Conservation (phyloP, 2,888 invertebrate genomes). For the Sipha maydis region DNA sequence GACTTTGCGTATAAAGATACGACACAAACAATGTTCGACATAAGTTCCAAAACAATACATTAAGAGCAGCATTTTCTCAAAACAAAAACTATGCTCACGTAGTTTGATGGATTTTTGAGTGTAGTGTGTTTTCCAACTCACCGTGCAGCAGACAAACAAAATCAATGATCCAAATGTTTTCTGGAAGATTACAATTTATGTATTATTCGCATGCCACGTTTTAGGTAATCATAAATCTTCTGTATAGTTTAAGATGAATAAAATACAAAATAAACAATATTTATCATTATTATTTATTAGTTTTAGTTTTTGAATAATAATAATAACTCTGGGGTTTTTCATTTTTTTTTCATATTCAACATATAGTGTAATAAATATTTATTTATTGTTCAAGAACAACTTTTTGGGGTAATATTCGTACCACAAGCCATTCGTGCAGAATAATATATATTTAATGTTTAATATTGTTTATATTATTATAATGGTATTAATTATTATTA, state of each 20-base stretch:
- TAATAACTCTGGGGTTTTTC: not conserved
- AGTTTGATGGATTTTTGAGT: too few relatives aligned
- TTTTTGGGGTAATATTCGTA: not conserved
- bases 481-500: not conserved
- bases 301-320: not conserved
- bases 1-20: not conserved
- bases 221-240: not conserved
- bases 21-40: not conserved
- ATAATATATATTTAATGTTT: not conserved
- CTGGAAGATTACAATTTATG: not conserved
- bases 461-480: not conserved
- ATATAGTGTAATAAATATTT: not conserved
- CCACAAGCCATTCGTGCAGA: not conserved
- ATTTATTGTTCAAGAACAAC: not conserved
- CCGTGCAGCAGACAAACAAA: not conserved
- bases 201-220: not conserved
- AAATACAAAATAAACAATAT: conserved; percentile 1
- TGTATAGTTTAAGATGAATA: not conserved
- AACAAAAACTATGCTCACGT: too few relatives aligned
- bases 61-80: not conserved
- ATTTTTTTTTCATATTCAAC: not conserved
- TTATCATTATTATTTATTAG: conserved; percentile 9
- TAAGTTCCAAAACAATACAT: not conserved
- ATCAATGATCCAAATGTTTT: not conserved
- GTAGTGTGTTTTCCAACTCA: too few relatives aligned